Conservation (phyloP, 2,797 vertebrate genomes). For the Orestias chungarensis region DNA sequence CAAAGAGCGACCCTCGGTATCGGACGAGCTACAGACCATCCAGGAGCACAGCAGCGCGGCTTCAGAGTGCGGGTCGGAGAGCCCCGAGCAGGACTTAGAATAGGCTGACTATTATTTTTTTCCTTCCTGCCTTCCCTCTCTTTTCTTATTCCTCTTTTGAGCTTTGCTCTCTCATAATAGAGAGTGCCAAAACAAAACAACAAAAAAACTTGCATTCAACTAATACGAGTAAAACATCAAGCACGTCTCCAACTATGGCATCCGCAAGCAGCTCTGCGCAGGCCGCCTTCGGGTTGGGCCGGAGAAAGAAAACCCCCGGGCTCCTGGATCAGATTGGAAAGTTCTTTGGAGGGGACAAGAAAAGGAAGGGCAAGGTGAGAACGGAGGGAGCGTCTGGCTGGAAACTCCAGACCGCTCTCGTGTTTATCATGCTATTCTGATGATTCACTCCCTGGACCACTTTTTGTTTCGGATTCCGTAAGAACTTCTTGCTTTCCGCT, state of each 20-base stretch:
- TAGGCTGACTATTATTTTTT: constrained; percentile 73
- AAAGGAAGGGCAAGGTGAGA: constrained; percentile 99
- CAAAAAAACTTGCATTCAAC: constrained; percentile 40
- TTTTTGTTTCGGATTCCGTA: constrained; percentile 37
- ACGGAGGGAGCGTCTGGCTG: constrained; percentile 63
- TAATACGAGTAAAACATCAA: constrained; percentile 43
- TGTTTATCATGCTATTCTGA: constrained; percentile 39
- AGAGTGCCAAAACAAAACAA: constrained; percentile 51
- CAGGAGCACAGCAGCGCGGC: constrained; percentile 90
- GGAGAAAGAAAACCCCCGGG: constrained; percentile 90
- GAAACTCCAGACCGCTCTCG: constrained; percentile 20
- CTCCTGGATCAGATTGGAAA: constrained; percentile 96
- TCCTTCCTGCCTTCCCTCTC: constrained; percentile 34
- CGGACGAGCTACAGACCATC: constrained; percentile 99
- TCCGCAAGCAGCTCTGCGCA: constrained; percentile 92
- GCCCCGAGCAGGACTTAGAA: constrained; percentile 89
- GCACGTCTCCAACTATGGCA: constrained; percentile 85
- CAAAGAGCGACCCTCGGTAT: constrained; percentile 99
- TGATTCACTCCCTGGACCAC: constrained; percentile 43
- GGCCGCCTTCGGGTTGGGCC: constrained; percentile 80
- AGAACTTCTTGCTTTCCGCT: constrained; percentile 28
- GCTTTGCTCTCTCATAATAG: constrained; percentile 54
- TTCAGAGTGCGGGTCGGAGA: constrained; percentile 86
- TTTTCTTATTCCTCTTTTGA: constrained; percentile 51
- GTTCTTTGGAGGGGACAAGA: constrained; percentile 96